A percentile compares a stretch with the other conserved stretches of the same genome.
These are phyloP conservation scores for Scytalopus superciliaris DNA, from an alignment of 2,113 vertebrate genomes.

Conservation along the genomic window DNA sequence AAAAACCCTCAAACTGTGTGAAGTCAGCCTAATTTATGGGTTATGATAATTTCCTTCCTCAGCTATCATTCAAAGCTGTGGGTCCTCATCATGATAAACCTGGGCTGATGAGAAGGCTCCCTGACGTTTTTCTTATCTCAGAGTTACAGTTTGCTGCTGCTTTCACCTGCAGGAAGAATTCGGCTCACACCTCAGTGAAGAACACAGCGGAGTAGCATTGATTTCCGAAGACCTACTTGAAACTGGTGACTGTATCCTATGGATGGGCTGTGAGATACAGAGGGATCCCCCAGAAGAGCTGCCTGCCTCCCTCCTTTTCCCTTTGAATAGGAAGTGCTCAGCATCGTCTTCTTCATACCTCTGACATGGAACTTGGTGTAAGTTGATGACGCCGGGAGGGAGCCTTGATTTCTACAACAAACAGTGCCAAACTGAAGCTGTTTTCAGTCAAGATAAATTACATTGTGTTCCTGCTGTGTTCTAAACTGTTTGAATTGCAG, in stretches of 20 bases:
- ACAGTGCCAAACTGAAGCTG: neutral
- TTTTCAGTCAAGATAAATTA: neutral
- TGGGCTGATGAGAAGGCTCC: neutral
- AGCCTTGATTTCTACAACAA: neutral
- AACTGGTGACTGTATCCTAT: neutral
- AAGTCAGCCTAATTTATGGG: neutral
- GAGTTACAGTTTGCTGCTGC: neutral
- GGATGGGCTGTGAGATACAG: neutral
- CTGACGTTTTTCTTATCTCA: neutral
- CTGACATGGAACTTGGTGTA: neutral
- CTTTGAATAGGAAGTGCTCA: neutral
- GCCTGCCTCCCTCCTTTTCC: neutral
- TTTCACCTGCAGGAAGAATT: neutral
- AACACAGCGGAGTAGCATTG: neutral
- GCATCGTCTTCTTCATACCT: neutral
- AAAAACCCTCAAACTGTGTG: neutral
- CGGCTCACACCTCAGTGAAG: neutral
- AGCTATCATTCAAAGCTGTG: neutral
- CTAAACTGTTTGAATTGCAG: neutral
- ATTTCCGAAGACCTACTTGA: neutral
- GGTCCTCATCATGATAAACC: neutral
- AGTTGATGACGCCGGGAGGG: neutral
- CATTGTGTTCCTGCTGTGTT: neutral
- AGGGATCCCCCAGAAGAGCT: fast-evolving
- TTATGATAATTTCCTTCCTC: neutral